Conservation (phyloP, 1,140 invertebrate genomes). For the Heliconius eleuchia region DNA sequence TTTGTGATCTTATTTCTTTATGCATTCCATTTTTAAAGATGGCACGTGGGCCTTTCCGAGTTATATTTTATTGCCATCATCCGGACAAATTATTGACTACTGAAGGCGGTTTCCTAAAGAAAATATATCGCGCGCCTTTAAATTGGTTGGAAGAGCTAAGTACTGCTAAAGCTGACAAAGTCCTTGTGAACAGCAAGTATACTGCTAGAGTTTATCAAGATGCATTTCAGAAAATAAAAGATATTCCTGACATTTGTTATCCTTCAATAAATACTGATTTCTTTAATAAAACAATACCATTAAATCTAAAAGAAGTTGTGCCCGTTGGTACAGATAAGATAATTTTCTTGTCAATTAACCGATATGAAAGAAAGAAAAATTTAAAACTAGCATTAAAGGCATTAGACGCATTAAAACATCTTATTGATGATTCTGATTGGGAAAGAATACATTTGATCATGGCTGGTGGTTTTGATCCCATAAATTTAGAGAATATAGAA, state of each 20-base stretch:
- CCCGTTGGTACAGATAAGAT: conserved; percentile 81
- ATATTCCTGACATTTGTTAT: conserved; percentile 92
- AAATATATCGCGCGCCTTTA: conserved; percentile 92
- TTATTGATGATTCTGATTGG: conserved; percentile 82
- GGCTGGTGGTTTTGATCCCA: conserved; percentile 97
- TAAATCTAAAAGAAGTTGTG: conserved; percentile 77
- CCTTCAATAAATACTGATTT: conserved; percentile 94
- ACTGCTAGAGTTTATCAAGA: conserved; percentile 91
- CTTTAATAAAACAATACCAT: conserved; percentile 84
- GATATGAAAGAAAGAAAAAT: conserved; percentile 99
- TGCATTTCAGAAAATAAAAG: conserved; percentile 89
- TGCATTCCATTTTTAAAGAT: conserved; percentile 92
- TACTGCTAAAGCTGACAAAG: conserved; percentile 91
- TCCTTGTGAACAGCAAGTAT: conserved; percentile 98
- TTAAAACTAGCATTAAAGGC: conserved; percentile 91
- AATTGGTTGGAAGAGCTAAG: conserved; percentile 96
- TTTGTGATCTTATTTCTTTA: conserved; percentile 96
- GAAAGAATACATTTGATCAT: conserved; percentile 92
- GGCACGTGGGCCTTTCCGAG: conserved; percentile 82
- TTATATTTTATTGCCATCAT: conserved; percentile 99
- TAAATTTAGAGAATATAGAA: conserved; percentile 94
- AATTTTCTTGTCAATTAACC: conserved; percentile 96
- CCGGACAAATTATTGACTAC: conserved; percentile 95
- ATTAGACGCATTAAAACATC: conserved; percentile 85
- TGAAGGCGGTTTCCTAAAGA: conserved; percentile 86